Conservation (phyloP, 2,113 vertebrate species). For the Calidris pugnax region DNA sequence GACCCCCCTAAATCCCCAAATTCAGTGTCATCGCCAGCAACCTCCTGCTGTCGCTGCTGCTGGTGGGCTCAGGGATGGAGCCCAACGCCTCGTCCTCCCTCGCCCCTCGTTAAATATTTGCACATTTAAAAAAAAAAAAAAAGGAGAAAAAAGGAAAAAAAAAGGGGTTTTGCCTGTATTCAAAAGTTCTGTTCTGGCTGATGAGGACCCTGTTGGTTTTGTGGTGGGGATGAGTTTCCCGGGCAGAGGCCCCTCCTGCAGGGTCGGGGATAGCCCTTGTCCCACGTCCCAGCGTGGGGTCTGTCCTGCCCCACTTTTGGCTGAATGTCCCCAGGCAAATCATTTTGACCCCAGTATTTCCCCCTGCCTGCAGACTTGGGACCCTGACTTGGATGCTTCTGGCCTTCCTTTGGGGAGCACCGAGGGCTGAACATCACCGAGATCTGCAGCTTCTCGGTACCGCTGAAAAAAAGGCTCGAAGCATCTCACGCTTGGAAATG, state of each 20-base stretch:
- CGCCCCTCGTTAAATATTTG: constrained; percentile 28
- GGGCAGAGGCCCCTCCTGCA: not conserved
- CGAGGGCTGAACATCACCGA: not conserved
- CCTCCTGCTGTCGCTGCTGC: not conserved
- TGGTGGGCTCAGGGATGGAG: not conserved
- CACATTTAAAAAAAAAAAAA: not conserved
- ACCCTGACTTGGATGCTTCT: not conserved
- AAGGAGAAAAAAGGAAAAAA: not conserved
- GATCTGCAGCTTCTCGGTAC: not conserved
- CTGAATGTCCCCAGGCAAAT: not conserved
- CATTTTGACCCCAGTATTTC: not conserved
- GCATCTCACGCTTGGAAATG: not conserved
- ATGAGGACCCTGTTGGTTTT: constrained; percentile 6
- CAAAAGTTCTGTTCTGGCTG: constrained; percentile 51
- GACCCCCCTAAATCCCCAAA: not conserved
- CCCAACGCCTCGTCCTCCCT: not conserved
- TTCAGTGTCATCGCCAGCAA: not conserved
- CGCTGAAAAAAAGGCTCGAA: not conserved
- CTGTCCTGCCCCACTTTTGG: not conserved
- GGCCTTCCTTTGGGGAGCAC: not conserved
- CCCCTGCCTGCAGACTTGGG: not conserved
- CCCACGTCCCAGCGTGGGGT: not conserved
- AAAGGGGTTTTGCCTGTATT: constrained; percentile 15
- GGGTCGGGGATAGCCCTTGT: not conserved
- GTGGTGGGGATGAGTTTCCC: fast-evolving